These are phyloP conservation scores for Eurytoma adleriae DNA, from an alignment of 2,888 invertebrate species.

Conservation along the genomic window DNA sequence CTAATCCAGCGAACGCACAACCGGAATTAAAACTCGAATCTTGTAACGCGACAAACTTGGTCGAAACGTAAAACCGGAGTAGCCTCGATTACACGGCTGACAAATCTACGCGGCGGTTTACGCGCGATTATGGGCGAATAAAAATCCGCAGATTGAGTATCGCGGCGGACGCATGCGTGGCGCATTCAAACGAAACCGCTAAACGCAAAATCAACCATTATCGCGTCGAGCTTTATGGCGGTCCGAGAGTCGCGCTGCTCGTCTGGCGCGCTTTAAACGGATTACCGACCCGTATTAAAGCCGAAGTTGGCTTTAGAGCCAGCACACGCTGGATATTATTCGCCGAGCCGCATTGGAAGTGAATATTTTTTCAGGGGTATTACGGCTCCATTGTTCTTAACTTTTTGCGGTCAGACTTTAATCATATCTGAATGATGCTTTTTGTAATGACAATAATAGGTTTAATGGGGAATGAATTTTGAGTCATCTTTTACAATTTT, in stretches of 20 bases:
- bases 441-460: background rate
- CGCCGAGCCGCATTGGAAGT: background rate
- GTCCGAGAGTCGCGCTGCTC: background rate
- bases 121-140: background rate
- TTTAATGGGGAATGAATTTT: no score
- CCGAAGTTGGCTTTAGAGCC: constrained; percentile 34
- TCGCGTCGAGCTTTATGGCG: constrained; percentile 40
- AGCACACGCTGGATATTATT: background rate
- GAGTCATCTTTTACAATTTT: no score
- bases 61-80: no score
- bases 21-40: no score
- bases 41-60: no score
- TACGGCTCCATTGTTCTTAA: background rate
- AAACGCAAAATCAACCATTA: constrained; percentile 49
- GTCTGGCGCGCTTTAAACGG: constrained; percentile 37
- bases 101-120: no score
- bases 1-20: no score
- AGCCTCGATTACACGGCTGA: no score
- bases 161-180: background rate
- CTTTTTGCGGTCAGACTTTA: no score
- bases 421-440: no score
- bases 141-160: background rate
- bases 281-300: constrained; percentile 42
- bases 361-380: background rate
- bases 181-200: constrained; percentile 38